Evolutionary conservation across 1,140 invertebrate genomes (phyloP).

Genomic region (Temnothorax nylanderi): DNA sequence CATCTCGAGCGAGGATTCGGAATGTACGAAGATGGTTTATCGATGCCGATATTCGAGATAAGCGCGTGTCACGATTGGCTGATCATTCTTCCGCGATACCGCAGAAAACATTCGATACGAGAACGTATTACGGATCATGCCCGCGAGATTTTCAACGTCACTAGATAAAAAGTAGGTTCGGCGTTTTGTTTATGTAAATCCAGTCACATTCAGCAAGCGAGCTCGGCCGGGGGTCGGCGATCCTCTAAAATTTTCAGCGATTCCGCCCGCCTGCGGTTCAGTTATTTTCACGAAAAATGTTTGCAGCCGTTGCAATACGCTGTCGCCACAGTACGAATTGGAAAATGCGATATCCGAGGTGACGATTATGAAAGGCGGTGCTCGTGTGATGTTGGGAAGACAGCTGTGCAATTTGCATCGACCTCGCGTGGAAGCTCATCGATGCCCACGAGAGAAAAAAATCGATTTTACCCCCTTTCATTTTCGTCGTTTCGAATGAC

Average conservation of each 20-base stretch:
- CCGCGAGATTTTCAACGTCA: slow-evolving; percentile 46
- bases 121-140: neutral
- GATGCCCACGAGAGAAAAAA: neutral
- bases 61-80: slow-evolving; percentile 34
- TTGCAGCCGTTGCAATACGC: slow-evolving; percentile 39
- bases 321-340: slow-evolving; percentile 12
- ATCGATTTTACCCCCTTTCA: slow-evolving; percentile 16
- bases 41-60: slow-evolving; percentile 50
- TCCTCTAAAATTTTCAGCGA: slow-evolving; percentile 49
- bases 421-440: slow-evolving; percentile 6
- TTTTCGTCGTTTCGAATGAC: neutral
- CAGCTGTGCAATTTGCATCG: slow-evolving; percentile 62
- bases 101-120: slow-evolving; percentile 21
- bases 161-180: slow-evolving; percentile 67
- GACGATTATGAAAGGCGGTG: slow-evolving; percentile 62
- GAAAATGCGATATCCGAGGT: slow-evolving; percentile 46
- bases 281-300: slow-evolving; percentile 58
- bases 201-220: neutral
- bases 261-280: neutral
- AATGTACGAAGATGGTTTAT: slow-evolving; percentile 45
- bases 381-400: slow-evolving; percentile 54
- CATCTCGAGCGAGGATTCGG: slow-evolving; percentile 35
- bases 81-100: slow-evolving; percentile 43
- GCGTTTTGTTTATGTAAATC: slow-evolving; percentile 70
- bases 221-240: slow-evolving; percentile 4